These are phyloP conservation scores for Amphiprion ocellaris DNA, from an alignment of 2,113 vertebrate species.

Conservation along the genomic window DNA sequence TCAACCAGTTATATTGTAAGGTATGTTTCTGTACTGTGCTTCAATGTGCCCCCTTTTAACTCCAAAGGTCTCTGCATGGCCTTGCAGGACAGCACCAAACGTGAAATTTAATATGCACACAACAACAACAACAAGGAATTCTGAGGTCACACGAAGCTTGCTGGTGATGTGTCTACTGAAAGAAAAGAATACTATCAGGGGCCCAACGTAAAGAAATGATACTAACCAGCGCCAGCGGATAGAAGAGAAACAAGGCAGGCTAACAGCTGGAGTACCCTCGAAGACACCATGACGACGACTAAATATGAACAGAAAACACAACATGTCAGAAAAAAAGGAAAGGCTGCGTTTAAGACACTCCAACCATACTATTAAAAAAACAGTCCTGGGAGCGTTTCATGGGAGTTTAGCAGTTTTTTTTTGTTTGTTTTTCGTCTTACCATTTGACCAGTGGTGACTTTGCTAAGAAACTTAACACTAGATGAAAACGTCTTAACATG, in stretches of 20 bases:
- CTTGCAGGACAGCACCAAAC: no score
- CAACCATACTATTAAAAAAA: background rate
- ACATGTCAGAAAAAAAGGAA: background rate
- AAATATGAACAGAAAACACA: background rate
- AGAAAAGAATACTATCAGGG: background rate
- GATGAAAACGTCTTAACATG: background rate
- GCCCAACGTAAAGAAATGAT: background rate
- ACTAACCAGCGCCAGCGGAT: conserved; percentile 31
- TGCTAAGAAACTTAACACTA: no score
- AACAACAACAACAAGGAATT: no score
- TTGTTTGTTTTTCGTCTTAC: background rate
- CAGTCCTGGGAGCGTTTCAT: no score
- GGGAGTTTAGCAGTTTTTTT: no score
- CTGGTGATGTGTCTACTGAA: no score
- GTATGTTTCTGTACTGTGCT: no score
- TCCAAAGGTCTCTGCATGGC: no score
- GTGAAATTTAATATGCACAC: no score
- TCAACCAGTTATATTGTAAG: no score
- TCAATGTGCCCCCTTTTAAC: no score
- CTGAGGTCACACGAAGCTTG: no score
- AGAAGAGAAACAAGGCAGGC: conserved; percentile 22
- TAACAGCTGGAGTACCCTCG: conserved; percentile 18
- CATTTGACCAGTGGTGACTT: background rate
- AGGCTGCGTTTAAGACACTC: background rate
- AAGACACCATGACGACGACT: conserved; percentile 38